Base-by-base conservation (phyloP, 2,113 vertebrate species). In the Tinamus guttatus region DNA sequence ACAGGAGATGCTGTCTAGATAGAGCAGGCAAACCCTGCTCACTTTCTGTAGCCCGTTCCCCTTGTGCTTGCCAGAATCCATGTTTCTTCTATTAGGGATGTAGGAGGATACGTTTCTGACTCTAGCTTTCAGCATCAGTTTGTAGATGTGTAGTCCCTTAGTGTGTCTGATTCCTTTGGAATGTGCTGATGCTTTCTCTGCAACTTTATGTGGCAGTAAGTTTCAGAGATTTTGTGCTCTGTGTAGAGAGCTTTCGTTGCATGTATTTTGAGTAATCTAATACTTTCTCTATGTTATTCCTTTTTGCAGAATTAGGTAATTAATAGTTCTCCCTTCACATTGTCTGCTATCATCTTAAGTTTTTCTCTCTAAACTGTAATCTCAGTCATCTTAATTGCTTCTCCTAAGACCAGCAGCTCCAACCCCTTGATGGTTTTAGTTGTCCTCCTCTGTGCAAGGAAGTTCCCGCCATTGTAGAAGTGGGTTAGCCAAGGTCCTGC, bases 31-130 rank as follows among this genome's bases (percentile, higher is more conserved):
- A 21, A 22, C 12, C 54, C 52, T 81, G 36, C 32, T 41, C 2
- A 0, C 51, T 60, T 77, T 54, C 5, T 7, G 2, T 17, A 40
- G 30, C 59, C 27, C 34, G 6, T 0, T n/a, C 40, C 51, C 47
- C 30, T 54, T 54, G 34, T 74, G 15, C 40, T 75, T 41, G 9
- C 51, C 67, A 85, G 51, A 28, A n/a, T 56, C 49, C 38, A 41
- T 6, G 2, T 45, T 69, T 69, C 14, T 19, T 70, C 5, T 62
- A 36, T 45, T n/a, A 40, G 16, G 43, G 18, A n/a, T 47, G 8
- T 62, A 82, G 15, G 62, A 52, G 41, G 41, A 71, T 80, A 20
- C 16, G 7, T 68, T 58, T 22, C 38, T 79, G 36, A 21, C 19
- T 87, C 41, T 63, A 0, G 59, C 43, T 75, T 69, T 19, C 19